Percentiles rank a stretch among this genome's conserved stretches.
These are phyloP conservation scores for Ephialtes manifestator DNA, from an alignment of 2,888 invertebrate genomes.

Conservation along the genomic window DNA sequence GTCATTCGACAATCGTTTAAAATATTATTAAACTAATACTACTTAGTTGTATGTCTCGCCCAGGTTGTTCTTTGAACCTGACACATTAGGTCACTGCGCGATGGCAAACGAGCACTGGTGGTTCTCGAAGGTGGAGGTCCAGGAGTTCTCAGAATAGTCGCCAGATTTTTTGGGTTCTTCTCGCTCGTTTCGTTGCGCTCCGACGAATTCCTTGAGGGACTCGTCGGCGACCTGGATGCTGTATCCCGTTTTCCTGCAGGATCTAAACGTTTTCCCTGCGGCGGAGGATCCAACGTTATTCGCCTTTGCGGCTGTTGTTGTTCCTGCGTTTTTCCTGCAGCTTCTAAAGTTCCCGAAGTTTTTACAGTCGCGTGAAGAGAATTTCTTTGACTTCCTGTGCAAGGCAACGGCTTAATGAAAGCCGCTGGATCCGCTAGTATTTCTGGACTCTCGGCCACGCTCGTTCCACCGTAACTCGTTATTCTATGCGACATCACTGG, in stretches of 20 bases:
- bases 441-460: constrained; percentile 79
- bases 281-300: constrained; percentile 81
- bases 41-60: constrained; percentile 96
- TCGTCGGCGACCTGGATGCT: constrained; percentile 27
- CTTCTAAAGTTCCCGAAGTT: constrained; percentile 17
- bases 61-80: constrained; percentile 93
- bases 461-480: constrained; percentile 81
- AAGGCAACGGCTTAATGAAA: constrained; percentile 84
- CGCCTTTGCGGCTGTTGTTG: constrained; percentile 75
- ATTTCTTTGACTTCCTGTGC: constrained; percentile 68
- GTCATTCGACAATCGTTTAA: constrained; percentile 28
- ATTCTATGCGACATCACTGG: constrained; percentile 84
- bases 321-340: constrained; percentile 19
- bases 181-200: constrained; percentile 46
- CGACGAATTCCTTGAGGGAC: constrained; percentile 39
- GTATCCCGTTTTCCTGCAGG: constrained; percentile 53
- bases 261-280: constrained; percentile 76
- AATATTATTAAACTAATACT: constrained; percentile 67
- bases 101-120: constrained; percentile 95
- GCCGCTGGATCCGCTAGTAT: constrained; percentile 68
- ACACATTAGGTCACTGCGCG: constrained; percentile 94
- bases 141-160: constrained; percentile 78
- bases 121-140: constrained; percentile 87
- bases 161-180: constrained; percentile 70
- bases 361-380: constrained; percentile 54